phyloP scores from a whole-genome alignment of 2,113 vertebrate genomes.

The Saccopteryx bilineata region DNA sequence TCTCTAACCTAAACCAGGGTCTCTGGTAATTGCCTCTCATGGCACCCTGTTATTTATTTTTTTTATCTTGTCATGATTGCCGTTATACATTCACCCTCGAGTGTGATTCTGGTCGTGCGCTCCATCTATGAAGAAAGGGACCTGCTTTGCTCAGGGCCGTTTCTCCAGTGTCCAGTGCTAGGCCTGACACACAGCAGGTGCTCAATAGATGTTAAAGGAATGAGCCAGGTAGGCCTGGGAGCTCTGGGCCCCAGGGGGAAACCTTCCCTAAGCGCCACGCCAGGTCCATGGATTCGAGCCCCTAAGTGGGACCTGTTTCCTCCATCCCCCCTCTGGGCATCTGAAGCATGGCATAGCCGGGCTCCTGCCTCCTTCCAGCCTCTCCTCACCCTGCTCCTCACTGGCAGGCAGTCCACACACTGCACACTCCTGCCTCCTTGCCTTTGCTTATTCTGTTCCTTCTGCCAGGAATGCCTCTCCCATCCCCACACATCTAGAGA shows the following conservation, averaged over 20 bases:
- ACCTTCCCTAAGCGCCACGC: not conserved
- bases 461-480: not conserved
- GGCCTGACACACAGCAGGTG: not conserved
- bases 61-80: not conserved
- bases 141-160: not conserved
- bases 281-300: not conserved
- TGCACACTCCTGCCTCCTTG: not conserved
- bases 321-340: not conserved
- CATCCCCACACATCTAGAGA: fast-evolving
- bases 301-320: too few relatives aligned
- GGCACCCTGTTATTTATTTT: not conserved
- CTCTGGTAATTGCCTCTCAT: fast-evolving
- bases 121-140: not conserved
- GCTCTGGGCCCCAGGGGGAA: not conserved
- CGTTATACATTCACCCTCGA: fast-evolving
- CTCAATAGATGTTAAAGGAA: not conserved
- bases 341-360: fast-evolving
- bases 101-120: not conserved
- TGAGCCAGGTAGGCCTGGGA: not conserved
- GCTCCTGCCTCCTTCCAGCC: not conserved
- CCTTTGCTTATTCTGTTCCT: not conserved
- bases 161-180: not conserved
- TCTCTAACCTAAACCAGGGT: not conserved
- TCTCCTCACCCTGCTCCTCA: not conserved
- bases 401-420: not conserved